These are phyloP conservation scores for Esox masquinongy DNA, from an alignment of 2,797 vertebrate species.

Conservation along the genomic window DNA sequence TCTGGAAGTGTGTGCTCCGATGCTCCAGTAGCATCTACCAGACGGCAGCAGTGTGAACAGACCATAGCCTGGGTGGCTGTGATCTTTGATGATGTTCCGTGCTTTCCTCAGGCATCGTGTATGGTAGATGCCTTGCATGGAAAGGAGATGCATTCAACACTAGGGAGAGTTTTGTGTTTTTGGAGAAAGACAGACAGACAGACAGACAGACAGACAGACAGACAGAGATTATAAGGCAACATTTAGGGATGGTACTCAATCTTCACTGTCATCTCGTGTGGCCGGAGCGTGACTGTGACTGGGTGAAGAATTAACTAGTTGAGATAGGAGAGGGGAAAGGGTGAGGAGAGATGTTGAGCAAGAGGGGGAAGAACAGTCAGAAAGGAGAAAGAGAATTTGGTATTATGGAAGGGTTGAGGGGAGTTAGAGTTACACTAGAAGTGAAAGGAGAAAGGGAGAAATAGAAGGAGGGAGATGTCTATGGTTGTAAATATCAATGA, in stretches of 20 bases:
- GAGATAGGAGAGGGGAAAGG: neutral
- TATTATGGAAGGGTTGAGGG: no score
- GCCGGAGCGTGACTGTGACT: conserved; percentile 10
- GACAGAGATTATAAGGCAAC: neutral
- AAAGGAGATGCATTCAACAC: neutral
- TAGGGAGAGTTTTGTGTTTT: no score
- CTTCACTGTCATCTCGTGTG: neutral
- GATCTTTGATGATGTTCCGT: no score
- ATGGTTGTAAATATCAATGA: conserved; percentile 23
- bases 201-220: neutral
- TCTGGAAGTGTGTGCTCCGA: no score
- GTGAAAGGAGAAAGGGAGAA: neutral
- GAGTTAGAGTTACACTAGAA: neutral
- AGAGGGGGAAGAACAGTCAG: neutral
- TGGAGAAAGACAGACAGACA: neutral
- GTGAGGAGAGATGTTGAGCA: neutral
- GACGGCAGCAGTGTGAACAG: no score
- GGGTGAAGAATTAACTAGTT: neutral
- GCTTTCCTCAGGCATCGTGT: no score
- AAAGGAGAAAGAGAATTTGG: neutral
- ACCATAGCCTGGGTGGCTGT: no score
- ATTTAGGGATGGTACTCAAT: neutral
- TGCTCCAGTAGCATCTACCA: no score
- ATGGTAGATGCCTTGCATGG: no score
- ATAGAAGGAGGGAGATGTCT: neutral